Base-by-base conservation (phyloP, 2,797 vertebrate genomes). In the Limnodromus scolopaceus region DNA sequence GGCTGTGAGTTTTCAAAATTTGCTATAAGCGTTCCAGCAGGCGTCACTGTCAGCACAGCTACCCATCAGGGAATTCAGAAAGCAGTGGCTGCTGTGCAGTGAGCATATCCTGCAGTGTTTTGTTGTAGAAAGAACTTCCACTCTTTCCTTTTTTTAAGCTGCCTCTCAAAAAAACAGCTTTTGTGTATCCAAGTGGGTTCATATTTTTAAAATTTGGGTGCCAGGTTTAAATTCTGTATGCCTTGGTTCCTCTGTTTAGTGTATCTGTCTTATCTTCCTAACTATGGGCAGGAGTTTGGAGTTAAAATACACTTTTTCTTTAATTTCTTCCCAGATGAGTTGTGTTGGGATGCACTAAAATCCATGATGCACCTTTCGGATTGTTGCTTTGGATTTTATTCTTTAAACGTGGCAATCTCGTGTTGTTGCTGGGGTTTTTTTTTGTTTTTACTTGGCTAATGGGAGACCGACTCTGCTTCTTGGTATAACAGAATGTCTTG, bases 21-120 rank as follows among this genome's bases (percentile, higher is more conserved):
- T 16, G 32, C 3, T 74, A 0, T 4, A 14, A 39, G 11, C 0
- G 2, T 69, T 69, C 82, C 78, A 70, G 41, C 69, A 90, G 74
- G 68, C 8, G 68, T 79, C 78, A 49, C 57, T 65, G 68, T 60
- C 16, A 58, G 39, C 13, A 4, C 79, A 65, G 74, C 13, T 13
- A 6, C 5, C 0, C 4, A 1, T 2, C 1, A 27, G 58, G 22
- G 51, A 14, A 8, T 16, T 55, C 13, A 3, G 10, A 25, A n/a
- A 38, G 69, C 57, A 57, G 51, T 6, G 1, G 22, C 15, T 49
- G 60, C 6, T 45, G 34, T 48, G 68, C 75, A 41, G 12, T 4
- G 20, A 36, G 23, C 14, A 3, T 19, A 2, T 4, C 4, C 34
- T 54, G 74, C 79, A 28, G 49, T 8, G 4, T 19, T 39, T 14